Base-by-base conservation (phyloP, 2,113 vertebrate species). In the Percopsis transmontana region DNA sequence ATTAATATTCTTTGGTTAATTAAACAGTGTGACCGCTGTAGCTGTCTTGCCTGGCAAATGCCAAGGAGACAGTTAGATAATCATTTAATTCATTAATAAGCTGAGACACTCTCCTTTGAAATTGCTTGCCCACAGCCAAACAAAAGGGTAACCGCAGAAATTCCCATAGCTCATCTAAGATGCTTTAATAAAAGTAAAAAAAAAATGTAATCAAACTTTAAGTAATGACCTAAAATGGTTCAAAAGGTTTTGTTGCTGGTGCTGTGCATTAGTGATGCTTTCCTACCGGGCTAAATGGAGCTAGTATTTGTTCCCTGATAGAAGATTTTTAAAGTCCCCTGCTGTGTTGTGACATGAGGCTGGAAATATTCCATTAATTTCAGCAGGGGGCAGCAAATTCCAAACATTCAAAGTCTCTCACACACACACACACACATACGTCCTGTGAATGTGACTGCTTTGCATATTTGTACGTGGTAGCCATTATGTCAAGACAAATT, bases 341-440 rank as follows among this genome's bases (percentile, higher is more conserved):
- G 19, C 33, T 67, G 20, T 51, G 27, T 74, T 62, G 67, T 56
- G 47, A 66, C 42, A 44, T 13, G 14, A 44, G 18, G 21, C 23
- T 61, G 20, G 40, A 63, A 1, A 73, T 68, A 18, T 72, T 80
- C 50, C 61, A 42, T 23, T 69, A 21, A 52, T 58, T 83, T 85
- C 88, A 86, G 76, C 85, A 89, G 88, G 80, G 83, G 88, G 88
- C 86, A 89, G 88, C 84, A 88, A 62, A 88, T 76, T 82, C 59
- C 45, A 81, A 74, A 79, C 48, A 65, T 76, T 69, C 66, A 23
- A 69, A 19, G 47, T 33, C 5, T 6, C 27, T 6, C 27, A 1
- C 27, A 33, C 27, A 33, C 27, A 7, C 27, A 33, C 27, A 33
- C 27, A 33, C 27, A 33, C 27, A 33, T 33, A 6, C 8, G 27